These are phyloP conservation scores for Atethmia centrago DNA, from an alignment of 2,888 invertebrate species.

Conservation along the genomic window DNA sequence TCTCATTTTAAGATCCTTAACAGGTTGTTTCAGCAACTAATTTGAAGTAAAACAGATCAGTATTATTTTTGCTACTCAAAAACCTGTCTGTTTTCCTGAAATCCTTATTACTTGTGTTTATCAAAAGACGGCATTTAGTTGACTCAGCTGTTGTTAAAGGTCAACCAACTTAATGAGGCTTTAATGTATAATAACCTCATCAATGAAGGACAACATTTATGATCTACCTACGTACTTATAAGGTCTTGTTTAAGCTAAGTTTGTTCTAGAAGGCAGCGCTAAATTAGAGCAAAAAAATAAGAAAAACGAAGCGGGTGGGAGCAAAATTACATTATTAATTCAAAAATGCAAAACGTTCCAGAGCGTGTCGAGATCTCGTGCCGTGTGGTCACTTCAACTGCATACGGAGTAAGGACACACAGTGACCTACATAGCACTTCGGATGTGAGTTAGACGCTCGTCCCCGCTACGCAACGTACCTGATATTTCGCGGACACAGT, in stretches of 20 bases:
- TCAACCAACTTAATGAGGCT: constrained; percentile 39
- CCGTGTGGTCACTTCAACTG: constrained; percentile 45
- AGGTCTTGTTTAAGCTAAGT: background rate
- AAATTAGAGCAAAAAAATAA: constrained; percentile 7
- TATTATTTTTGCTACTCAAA: constrained; percentile 26
- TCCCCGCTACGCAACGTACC: constrained; percentile 47
- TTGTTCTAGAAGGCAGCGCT: background rate
- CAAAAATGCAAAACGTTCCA: constrained; percentile 15
- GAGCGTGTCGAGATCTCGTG: constrained; percentile 11
- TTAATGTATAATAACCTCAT: constrained; percentile 28
- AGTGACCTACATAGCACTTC: constrained; percentile 59
- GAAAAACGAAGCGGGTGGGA: background rate
- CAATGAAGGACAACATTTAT: constrained; percentile 19
- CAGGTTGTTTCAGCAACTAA: background rate
- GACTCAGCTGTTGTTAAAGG: constrained; percentile 31
- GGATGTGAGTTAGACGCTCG: constrained; percentile 50
- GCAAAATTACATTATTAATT: constrained; percentile 18
- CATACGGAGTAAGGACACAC: constrained; percentile 54
- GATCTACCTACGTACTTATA: background rate
- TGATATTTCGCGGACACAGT: constrained; percentile 59
- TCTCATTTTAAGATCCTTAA: background rate
- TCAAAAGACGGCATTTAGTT: constrained; percentile 22
- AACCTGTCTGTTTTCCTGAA: constrained; percentile 13
- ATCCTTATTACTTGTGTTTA: constrained; percentile 29
- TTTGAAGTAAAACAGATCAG: constrained; percentile 24